Percentiles rank a stretch among this genome's conserved stretches.
These are phyloP conservation scores for Sabatieria punctata DNA, from an alignment of 2,888 invertebrate species.

Conservation along the genomic window DNA sequence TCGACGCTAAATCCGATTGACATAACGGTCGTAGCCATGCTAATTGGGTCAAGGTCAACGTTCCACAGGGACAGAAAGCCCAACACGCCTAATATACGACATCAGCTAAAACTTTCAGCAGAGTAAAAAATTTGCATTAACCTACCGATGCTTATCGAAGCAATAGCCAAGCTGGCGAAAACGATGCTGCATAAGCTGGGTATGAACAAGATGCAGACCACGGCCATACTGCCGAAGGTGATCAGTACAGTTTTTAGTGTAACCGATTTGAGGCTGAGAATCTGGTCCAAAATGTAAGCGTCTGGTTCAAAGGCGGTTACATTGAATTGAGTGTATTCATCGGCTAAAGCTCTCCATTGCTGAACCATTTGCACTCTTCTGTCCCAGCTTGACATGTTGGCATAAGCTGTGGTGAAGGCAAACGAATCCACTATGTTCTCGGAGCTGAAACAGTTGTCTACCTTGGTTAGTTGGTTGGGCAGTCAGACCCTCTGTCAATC, in stretches of 20 bases:
- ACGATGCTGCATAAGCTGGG: slow-evolving; percentile 16
- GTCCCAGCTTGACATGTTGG: too few relatives aligned
- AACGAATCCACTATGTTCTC: too few relatives aligned
- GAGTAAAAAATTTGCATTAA: too few relatives aligned
- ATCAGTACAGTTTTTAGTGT: slow-evolving; percentile 19
- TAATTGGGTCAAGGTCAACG: slow-evolving; percentile 25
- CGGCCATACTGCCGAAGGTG: slow-evolving; percentile 25
- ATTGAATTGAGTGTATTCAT: slow-evolving; percentile 12
- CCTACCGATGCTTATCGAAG: slow-evolving; percentile 18
- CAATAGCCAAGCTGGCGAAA: slow-evolving; percentile 17
- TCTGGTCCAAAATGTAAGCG: slow-evolving; percentile 21
- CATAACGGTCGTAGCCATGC: slow-evolving; percentile 21
- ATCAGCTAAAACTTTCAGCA: too few relatives aligned
- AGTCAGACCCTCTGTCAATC: too few relatives aligned
- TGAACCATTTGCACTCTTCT: too few relatives aligned
- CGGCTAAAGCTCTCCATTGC: slow-evolving; percentile 16
- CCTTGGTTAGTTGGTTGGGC: too few relatives aligned
- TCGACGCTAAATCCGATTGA: slow-evolving; percentile 16
- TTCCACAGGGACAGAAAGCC: slow-evolving; percentile 26
- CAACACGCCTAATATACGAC: too few relatives aligned
- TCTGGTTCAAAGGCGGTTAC: slow-evolving; percentile 14
- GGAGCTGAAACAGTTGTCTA: too few relatives aligned
- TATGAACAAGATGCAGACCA: slow-evolving; percentile 24
- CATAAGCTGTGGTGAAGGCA: too few relatives aligned
- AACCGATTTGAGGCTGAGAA: slow-evolving; percentile 17